A percentile compares a stretch with the other conserved stretches of the same genome.
phyloP scores from a whole-genome alignment of 2,797 vertebrate species.

The Oreonectes daqikongensis region DNA sequence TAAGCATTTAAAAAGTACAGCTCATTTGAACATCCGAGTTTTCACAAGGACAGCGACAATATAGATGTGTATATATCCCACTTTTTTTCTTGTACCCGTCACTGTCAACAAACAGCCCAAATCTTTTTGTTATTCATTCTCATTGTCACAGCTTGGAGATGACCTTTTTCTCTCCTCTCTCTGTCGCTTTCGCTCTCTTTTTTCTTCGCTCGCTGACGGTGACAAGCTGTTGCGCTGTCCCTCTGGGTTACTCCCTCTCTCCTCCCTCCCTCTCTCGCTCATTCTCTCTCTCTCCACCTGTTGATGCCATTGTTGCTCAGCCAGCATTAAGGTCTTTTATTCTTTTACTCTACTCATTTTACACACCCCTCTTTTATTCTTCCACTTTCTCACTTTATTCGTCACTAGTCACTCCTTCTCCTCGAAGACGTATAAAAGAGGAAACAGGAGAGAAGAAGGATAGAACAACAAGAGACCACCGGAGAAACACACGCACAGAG shows the following conservation, averaged over 20 bases:
- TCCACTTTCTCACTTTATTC: slow-evolving; percentile 43
- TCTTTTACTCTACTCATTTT: slow-evolving; percentile 65
- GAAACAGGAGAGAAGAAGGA: neutral
- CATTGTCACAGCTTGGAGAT: slow-evolving; percentile 77
- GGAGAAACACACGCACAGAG: slow-evolving; percentile 34
- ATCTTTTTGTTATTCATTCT: slow-evolving; percentile 71
- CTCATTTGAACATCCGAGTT: too few species aligned
- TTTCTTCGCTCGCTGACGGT: slow-evolving; percentile 72
- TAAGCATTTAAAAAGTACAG: too few species aligned
- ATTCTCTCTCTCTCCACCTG: slow-evolving; percentile 75
- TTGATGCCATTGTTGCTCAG: slow-evolving; percentile 73
- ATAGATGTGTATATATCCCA: neutral
- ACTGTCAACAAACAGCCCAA: slow-evolving; percentile 70
- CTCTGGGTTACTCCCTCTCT: slow-evolving; percentile 73
- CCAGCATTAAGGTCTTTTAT: slow-evolving; percentile 70
- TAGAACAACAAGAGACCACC: slow-evolving; percentile 29
- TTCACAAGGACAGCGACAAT: neutral
- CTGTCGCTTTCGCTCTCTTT: slow-evolving; percentile 44
- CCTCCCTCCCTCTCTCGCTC: slow-evolving; percentile 34
- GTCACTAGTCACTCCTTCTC: slow-evolving; percentile 40
- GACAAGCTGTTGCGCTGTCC: slow-evolving; percentile 79
- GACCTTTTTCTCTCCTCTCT: slow-evolving; percentile 69
- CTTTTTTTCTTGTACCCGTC: slow-evolving; percentile 45
- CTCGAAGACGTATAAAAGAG: slow-evolving; percentile 66
- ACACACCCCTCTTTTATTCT: slow-evolving; percentile 59